Evolutionary conservation across 2,797 vertebrate genomes (phyloP).

Genomic region (Gambusia yucatana): DNA sequence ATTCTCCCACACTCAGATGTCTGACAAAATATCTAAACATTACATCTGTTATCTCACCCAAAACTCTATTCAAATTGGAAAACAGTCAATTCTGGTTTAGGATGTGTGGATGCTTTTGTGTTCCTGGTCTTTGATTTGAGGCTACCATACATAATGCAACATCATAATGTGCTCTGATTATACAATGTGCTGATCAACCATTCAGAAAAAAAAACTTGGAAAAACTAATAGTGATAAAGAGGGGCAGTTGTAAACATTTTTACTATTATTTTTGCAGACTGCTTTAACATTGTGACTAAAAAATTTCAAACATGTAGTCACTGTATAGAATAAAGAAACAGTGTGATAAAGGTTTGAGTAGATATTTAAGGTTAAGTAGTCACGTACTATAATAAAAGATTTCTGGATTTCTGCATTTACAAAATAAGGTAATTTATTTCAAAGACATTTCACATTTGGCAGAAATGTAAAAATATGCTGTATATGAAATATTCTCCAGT

Average conservation of each 20-base stretch:
- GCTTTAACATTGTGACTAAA: background rate
- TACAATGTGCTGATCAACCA: background rate
- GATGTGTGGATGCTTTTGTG: background rate
- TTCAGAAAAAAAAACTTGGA: background rate
- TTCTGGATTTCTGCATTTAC: background rate
- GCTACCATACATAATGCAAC: background rate
- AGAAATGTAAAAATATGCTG: background rate
- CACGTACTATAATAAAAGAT: background rate
- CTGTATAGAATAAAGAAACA: background rate
- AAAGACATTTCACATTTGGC: background rate
- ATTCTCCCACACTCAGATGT: background rate
- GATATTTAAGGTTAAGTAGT: background rate
- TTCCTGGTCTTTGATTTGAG: background rate
- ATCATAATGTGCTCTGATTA: too few relatives aligned
- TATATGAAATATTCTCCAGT: background rate
- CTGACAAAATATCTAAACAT: background rate
- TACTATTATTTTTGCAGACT: background rate
- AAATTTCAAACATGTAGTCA: background rate
- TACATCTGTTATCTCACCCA: background rate
- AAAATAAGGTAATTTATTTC: background rate
- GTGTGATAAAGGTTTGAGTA: background rate
- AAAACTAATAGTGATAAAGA: background rate
- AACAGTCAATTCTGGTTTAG: background rate
- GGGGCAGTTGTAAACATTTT: background rate
- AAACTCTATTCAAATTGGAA: background rate